Evolutionary conservation across 1,140 invertebrate genomes (phyloP).

Genomic region (Drosophila arawakana): DNA sequence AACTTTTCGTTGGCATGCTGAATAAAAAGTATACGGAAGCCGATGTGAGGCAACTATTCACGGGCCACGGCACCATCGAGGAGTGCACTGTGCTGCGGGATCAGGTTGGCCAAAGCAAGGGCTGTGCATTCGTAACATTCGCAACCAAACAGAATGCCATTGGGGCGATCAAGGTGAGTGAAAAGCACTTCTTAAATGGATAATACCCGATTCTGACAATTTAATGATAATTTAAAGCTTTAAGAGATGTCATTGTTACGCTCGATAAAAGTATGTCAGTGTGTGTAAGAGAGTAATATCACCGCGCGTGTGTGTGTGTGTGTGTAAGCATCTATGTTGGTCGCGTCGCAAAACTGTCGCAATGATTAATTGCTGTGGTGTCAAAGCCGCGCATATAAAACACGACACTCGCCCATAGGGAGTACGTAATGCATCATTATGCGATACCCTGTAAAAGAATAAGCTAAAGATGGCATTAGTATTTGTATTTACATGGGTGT

Average conservation of each 20-base stretch:
- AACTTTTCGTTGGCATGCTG: slow-evolving; percentile 99
- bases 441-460: slow-evolving; percentile 25
- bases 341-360: slow-evolving; percentile 73
- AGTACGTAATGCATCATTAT: neutral
- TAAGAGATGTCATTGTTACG: slow-evolving; percentile 46
- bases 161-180: slow-evolving; percentile 94
- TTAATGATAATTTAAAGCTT: slow-evolving; percentile 49
- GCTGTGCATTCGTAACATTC: slow-evolving; percentile 99
- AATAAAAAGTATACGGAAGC: slow-evolving; percentile 98
- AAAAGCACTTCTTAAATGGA: neutral
- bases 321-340: slow-evolving; percentile 30
- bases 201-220: slow-evolving; percentile 10
- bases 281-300: neutral
- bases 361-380: slow-evolving; percentile 79
- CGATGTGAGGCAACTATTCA: slow-evolving; percentile 97
- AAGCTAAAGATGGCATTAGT: neutral
- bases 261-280: neutral
- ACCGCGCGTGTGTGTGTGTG: neutral
- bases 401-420: slow-evolving; percentile 37
- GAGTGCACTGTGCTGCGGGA: slow-evolving; percentile 99
- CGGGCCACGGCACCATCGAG: slow-evolving; percentile 97
- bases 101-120: slow-evolving; percentile 96
- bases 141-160: slow-evolving; percentile 97
- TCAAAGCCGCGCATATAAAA: slow-evolving; percentile 81
- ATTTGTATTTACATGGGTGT: neutral